phyloP scores from a whole-genome alignment of 2,113 vertebrate species.

The Tachuris rubrigastra region DNA sequence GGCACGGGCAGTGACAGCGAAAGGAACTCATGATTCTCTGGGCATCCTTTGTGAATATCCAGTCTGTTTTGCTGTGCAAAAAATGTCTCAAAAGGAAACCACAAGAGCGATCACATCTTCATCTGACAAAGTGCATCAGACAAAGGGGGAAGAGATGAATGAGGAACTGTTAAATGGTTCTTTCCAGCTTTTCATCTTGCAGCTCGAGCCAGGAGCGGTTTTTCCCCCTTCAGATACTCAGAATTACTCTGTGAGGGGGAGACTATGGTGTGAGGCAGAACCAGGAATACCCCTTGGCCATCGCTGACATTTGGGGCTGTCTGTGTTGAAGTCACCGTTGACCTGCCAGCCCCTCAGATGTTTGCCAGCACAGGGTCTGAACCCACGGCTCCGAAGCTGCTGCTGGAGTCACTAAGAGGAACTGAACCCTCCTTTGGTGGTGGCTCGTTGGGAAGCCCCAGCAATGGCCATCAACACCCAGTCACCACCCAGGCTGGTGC shows the following conservation, averaged over 20 bases:
- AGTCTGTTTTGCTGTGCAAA: not conserved
- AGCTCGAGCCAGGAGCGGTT: not conserved
- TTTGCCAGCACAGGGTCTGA: not conserved
- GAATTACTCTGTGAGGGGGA: not conserved
- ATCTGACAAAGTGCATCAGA: constrained; percentile 37
- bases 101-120: constrained; percentile 39
- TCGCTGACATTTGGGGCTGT: not conserved
- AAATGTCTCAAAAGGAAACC: constrained; percentile 2
- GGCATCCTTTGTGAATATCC: not conserved
- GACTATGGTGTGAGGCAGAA: not conserved
- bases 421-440: not conserved
- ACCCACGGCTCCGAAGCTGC: fast-evolving
- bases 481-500: not conserved
- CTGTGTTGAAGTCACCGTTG: not conserved
- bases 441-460: not conserved
- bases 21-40: not conserved
- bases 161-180: constrained; percentile 53
- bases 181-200: constrained; percentile 44
- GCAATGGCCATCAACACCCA: fast-evolving
- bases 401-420: not conserved
- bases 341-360: not conserved
- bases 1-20: not conserved
- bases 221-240: not conserved
- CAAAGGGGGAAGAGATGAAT: constrained; percentile 28
- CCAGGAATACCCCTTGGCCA: not conserved